Conservation (phyloP, 2,113 vertebrate species). For the Mormyrus lacerda region DNA sequence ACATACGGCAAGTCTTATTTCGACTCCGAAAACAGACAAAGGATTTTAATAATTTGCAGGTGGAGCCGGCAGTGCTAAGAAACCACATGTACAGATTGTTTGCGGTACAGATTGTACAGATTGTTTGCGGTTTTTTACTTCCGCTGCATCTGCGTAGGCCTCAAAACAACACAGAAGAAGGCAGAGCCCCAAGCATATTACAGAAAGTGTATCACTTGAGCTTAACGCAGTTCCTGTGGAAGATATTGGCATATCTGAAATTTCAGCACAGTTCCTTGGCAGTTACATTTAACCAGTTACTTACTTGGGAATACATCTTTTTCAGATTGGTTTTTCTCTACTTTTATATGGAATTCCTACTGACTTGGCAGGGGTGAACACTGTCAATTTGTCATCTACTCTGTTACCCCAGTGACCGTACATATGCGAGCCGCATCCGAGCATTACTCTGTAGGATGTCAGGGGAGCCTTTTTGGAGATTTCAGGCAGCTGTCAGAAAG, state of each 20-base stretch:
- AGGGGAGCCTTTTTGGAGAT: background rate
- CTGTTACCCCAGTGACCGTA: slow-evolving; percentile 9
- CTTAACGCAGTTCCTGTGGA: background rate
- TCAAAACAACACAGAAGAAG: background rate
- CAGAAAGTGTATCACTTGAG: background rate
- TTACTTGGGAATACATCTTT: background rate
- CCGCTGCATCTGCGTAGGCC: background rate
- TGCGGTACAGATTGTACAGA: background rate
- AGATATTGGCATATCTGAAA: background rate
- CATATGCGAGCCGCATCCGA: background rate
- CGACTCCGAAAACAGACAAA: background rate
- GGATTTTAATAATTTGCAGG: slow-evolving; percentile 1
- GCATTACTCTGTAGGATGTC: background rate
- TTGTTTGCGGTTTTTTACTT: background rate
- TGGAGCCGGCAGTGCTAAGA: background rate
- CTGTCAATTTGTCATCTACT: slow-evolving; percentile 1
- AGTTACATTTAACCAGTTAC: background rate
- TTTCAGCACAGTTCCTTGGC: background rate
- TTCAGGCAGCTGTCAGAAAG: background rate
- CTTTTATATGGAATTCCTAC: background rate
- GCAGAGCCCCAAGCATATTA: background rate
- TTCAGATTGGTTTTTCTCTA: background rate
- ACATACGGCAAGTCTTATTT: background rate
- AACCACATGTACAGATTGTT: background rate
- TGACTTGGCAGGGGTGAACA: background rate